Evolutionary conservation across 1,140 invertebrate species (phyloP), one percentile per base, ranked within the genome.

Genomic region (Bombus vancouverensis): DNA sequence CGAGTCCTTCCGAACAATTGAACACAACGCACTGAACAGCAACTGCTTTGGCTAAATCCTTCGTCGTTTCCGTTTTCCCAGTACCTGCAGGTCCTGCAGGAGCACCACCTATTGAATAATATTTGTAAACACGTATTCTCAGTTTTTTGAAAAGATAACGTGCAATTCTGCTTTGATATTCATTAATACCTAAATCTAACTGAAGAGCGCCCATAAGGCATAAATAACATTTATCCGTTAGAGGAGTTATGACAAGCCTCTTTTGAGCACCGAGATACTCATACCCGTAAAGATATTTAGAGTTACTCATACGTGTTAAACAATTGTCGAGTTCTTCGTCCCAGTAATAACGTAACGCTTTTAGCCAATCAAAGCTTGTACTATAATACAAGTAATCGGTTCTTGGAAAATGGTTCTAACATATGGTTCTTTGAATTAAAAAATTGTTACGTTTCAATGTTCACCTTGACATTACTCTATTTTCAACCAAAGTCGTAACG

Each of bases 21-120:
- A 99, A 98, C 0, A 99, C 98, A 0, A 99, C 97, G 92, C 98
- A 98, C 92, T 98, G 98, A 86, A 98, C 22, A 4, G 98, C 98
- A 68, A 98, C 92, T 0, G 98, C 96, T 94, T 98, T 98, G 6
- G 98, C 98, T 83, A 98, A 96, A 96, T 99, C 98, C 95, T 99
- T 99, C 0, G 98, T 98, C 0, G 98, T 99, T 96, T 99, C 98
- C 1, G 98, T 99, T 96, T 99, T 99, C 2, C 98, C 98, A 0
- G 98, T 99, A 32, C 98, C 98, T 28, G 97, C 98, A 3, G 98
- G 98, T 3, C 98, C 98, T 85, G 98, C 97, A 34, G 98, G 97
- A 66, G 97, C 98, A 53, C 98, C 98, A 44, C 98, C 96, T 95
- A 88, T 73, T 89, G 8, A 75, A 22, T 12, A 84, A 74, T 59